Conservation (phyloP, 1,140 invertebrate genomes). For the Cryptotermes secundus region DNA sequence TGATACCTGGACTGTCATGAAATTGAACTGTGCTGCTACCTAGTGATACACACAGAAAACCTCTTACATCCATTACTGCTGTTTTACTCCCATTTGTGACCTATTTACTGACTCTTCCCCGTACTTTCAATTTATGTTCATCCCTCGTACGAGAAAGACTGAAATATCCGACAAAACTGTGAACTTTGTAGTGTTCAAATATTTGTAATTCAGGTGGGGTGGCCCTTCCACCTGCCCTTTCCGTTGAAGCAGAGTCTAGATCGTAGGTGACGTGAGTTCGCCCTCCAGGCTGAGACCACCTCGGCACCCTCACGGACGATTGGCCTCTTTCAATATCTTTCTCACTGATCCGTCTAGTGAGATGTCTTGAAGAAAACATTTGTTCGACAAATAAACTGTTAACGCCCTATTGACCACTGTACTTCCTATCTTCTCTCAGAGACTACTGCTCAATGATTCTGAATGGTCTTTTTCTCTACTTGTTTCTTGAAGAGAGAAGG, state of each 20-base stretch:
- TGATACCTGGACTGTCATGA: no score
- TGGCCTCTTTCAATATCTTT: background rate
- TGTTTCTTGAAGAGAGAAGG: background rate
- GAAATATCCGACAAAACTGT: no score
- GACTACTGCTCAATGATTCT: background rate
- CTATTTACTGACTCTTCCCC: no score
- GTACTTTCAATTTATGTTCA: no score
- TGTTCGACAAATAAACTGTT: background rate
- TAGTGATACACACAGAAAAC: no score
- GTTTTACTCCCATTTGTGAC: no score
- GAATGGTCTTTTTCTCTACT: constrained; percentile 11
- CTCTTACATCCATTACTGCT: no score
- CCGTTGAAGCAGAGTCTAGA: background rate
- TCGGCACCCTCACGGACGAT: background rate
- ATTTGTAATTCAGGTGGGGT: no score
- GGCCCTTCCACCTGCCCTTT: background rate
- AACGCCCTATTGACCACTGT: background rate
- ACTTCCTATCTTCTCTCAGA: no score
- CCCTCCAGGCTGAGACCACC: background rate
- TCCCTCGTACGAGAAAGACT: no score
- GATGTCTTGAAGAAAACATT: background rate
- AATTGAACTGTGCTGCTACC: no score
- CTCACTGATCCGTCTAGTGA: constrained; percentile 6
- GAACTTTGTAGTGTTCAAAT: no score
- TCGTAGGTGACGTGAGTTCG: background rate